phyloP scores from a whole-genome alignment of 2,888 invertebrate species.

The Ophioninae sp. region DNA sequence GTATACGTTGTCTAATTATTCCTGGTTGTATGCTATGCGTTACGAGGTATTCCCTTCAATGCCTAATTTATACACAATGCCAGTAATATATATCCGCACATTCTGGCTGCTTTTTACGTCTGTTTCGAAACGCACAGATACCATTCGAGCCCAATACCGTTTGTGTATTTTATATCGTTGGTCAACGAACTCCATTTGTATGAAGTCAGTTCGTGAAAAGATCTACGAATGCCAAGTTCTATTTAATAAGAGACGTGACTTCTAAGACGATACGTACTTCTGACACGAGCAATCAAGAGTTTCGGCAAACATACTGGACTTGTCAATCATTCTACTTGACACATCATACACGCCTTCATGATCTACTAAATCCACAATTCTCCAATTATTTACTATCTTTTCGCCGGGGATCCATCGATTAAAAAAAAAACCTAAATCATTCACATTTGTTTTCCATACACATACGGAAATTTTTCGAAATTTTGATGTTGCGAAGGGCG shows the following conservation, averaged over 20 bases:
- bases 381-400: too few relatives aligned
- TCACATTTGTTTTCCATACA: background rate
- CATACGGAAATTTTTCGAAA: background rate
- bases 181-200: background rate
- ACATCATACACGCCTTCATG: background rate
- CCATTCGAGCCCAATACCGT: background rate
- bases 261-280: background rate
- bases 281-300: background rate
- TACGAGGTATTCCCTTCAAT: background rate
- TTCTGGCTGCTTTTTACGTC: background rate
- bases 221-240: background rate
- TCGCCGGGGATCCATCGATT: too few relatives aligned
- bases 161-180: background rate
- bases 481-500: background rate
- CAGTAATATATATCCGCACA: background rate
- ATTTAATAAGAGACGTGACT: background rate
- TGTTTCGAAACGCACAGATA: background rate
- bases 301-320: background rate
- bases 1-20: too few relatives aligned
- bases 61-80: too few relatives aligned
- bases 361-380: too few relatives aligned
- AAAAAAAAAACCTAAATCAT: background rate
- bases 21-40: too few relatives aligned
- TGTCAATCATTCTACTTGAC: background rate
- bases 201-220: background rate